Conservation (phyloP, 2,113 vertebrate genomes). For the Leptosomus discolor region DNA sequence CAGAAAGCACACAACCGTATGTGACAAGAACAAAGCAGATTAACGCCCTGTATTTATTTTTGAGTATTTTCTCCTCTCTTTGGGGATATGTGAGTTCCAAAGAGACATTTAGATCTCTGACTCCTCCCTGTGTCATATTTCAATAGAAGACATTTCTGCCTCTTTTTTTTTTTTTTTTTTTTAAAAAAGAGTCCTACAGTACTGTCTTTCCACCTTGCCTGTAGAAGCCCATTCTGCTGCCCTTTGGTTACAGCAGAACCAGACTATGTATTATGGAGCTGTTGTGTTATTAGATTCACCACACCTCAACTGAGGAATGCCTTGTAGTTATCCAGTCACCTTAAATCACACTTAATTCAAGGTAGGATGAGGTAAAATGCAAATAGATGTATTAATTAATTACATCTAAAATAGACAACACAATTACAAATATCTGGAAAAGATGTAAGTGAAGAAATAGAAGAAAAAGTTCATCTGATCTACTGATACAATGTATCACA, state of each 20-base stretch:
- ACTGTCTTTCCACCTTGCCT: not conserved
- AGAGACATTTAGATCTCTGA: not conserved
- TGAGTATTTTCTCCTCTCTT: not conserved
- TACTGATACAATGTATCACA: not conserved
- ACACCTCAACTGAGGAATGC: not conserved
- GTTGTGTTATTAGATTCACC: not conserved
- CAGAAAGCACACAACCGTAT: not conserved
- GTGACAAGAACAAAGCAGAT: not conserved
- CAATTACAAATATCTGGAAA: not conserved
- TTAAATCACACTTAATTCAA: not conserved
- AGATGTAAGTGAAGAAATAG: not conserved
- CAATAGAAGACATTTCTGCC: not conserved
- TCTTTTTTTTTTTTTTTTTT: not conserved
- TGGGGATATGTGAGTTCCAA: not conserved
- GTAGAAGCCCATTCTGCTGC: not conserved
- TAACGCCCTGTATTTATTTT: not conserved
- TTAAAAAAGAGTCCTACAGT: not conserved
- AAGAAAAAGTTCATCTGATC: not conserved
- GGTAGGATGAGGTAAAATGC: not conserved
- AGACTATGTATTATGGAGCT: not conserved
- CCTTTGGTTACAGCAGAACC: not conserved
- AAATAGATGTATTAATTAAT: not conserved
- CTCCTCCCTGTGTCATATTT: not conserved
- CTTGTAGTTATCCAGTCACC: not conserved
- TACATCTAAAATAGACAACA: not conserved